A percentile compares a stretch with the other conserved stretches of the same genome.
Evolutionary conservation across 2,888 invertebrate genomes (phyloP).

Genomic region (Drosophila borealis): DNA sequence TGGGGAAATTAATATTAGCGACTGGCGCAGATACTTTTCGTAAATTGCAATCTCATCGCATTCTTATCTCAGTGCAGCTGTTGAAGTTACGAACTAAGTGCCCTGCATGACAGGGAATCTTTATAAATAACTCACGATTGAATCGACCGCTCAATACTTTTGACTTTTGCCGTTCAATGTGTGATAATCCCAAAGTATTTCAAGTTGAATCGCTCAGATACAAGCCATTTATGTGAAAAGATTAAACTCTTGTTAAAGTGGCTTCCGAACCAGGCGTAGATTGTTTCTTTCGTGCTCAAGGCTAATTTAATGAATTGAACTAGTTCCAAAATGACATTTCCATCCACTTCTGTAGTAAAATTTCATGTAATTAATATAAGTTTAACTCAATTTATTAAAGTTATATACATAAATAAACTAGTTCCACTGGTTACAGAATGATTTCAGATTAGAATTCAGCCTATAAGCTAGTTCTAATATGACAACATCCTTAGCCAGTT

Average conservation of each 20-base stretch:
- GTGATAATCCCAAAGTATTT: slow-evolving; percentile 10
- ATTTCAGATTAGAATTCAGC: too few relatives aligned
- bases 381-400: too few relatives aligned
- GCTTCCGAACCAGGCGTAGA: too few relatives aligned
- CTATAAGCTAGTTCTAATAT: too few relatives aligned
- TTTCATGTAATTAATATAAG: too few relatives aligned
- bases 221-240: neutral
- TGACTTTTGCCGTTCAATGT: slow-evolving; percentile 9
- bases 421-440: too few relatives aligned
- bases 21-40: slow-evolving; percentile 42
- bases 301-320: too few relatives aligned
- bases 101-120: slow-evolving; percentile 60
- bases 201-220: neutral
- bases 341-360: too few relatives aligned
- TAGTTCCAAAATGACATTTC: neutral
- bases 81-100: slow-evolving; percentile 57
- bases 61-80: slow-evolving; percentile 68
- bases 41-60: slow-evolving; percentile 66
- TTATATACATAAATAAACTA: too few relatives aligned
- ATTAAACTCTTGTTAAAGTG: too few relatives aligned
- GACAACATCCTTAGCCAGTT: too few relatives aligned
- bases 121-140: slow-evolving; percentile 34
- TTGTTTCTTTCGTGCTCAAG: too few relatives aligned
- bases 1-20: slow-evolving; percentile 68
- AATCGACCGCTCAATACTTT: slow-evolving; percentile 27